Base-by-base conservation (phyloP, 2,113 vertebrate genomes). In the Eurypyga helias region DNA sequence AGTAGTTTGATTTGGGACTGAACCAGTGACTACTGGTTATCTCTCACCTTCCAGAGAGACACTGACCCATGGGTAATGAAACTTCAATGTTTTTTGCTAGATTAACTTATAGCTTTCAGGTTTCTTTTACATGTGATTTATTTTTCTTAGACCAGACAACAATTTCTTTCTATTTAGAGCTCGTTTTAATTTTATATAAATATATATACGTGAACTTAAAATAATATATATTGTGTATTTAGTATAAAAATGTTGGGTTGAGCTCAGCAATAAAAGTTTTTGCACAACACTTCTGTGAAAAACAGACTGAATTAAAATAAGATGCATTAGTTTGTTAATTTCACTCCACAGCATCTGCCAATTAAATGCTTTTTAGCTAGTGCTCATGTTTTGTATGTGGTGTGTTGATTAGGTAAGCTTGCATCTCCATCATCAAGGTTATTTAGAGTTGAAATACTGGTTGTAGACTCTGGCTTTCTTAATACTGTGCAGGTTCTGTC, bases 201-300 rank as follows among this genome's bases (percentile, higher is more conserved):
- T 95, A 97, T 94, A 96, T 97, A 96, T 95, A 93, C 89, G 8
- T 95, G 93, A 95, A 97, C 92, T 91, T 70, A 90, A 97, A 91
- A 96, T 97, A 97, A 97, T 97, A 98, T 98, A 98, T 98, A 97
- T 97, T 97, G 92, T 97, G 92, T 97, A 97, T 95, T 93, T 97
- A 96, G 95, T 97, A 97, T 97, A 89, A 97, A 95, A 95, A 97
- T 96, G 97, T 97, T 98, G 97, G 96, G 96, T 98, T 98, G 97
- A 97, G 96, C 96, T 97, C 96, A 96, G 95, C 95, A 97, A 96
- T 95, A 97, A 98, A 97, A 88, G 95, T 95, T 96, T 97, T 97
- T 98, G 97, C 97, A 98, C 97, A 98, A 96, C 73, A 93, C 58
- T 97, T 96, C 69, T 97, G 96, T 95, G 91, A 91, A 87, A 96